phyloP scores from a whole-genome alignment of 2,113 vertebrate species.

The Verasper variegatus region DNA sequence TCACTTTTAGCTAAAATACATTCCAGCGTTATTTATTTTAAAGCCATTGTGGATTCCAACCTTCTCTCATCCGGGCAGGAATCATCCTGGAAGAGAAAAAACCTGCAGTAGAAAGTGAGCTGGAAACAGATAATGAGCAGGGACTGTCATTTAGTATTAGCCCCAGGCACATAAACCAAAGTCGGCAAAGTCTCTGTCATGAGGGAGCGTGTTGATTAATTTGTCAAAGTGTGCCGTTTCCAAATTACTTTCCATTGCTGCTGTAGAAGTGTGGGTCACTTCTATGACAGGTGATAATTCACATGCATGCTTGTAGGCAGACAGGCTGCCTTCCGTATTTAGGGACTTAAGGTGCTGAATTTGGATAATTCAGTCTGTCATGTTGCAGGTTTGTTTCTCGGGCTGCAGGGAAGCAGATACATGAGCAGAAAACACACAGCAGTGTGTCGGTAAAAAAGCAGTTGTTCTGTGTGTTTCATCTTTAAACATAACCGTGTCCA shows the following conservation, averaged over 20 bases:
- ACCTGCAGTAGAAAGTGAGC: constrained; percentile 30
- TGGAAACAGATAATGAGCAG: constrained; percentile 49
- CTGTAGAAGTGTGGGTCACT: constrained; percentile 48
- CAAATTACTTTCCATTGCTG: constrained; percentile 55
- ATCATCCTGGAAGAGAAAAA: constrained; percentile 18
- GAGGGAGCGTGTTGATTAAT: constrained; percentile 63
- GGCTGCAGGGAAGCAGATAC: constrained; percentile 47
- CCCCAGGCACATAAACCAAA: constrained; percentile 49
- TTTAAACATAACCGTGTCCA: constrained; percentile 26
- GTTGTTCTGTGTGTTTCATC: constrained; percentile 41
- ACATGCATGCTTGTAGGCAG: constrained; percentile 50
- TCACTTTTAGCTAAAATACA: not conserved
- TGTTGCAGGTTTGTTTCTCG: constrained; percentile 26
- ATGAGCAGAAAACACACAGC: constrained; percentile 34
- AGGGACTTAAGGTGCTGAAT: constrained; percentile 41
- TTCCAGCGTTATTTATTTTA: constrained; percentile 3
- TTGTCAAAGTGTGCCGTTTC: constrained; percentile 56
- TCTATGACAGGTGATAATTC: constrained; percentile 66
- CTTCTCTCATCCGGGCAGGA: constrained; percentile 28
- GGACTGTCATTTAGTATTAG: constrained; percentile 54
- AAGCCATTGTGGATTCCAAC: constrained; percentile 30
- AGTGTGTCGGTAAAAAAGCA: constrained; percentile 13
- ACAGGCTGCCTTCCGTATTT: constrained; percentile 46
- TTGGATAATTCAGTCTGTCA: constrained; percentile 48
- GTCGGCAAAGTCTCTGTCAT: constrained; percentile 52